phyloP scores from a whole-genome alignment of 2,797 vertebrate genomes.

The Propithecus perrieri region DNA sequence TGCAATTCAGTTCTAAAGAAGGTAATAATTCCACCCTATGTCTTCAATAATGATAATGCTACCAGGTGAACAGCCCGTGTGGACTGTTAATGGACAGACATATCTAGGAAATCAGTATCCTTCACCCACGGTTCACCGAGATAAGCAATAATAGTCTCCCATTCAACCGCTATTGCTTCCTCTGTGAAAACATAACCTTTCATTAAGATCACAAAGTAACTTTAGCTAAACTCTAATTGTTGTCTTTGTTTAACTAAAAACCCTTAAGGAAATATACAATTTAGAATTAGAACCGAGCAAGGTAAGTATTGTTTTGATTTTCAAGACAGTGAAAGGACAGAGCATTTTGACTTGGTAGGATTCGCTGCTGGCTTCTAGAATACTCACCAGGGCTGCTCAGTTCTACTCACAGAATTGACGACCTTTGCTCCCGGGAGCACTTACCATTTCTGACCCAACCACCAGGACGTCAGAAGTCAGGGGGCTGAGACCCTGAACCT shows the following conservation, averaged over 20 bases:
- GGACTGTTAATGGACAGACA: background rate
- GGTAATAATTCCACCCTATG: background rate
- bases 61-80: background rate
- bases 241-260: conserved; percentile 19
- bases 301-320: background rate
- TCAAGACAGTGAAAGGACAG: background rate
- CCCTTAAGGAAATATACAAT: background rate
- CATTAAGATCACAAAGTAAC: background rate
- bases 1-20: background rate
- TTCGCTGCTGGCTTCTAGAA: background rate
- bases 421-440: accelerated
- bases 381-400: accelerated
- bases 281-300: background rate
- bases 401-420: accelerated
- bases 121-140: accelerated
- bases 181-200: background rate
- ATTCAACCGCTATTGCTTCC: background rate
- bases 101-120: background rate
- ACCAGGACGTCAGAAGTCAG: background rate
- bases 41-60: background rate
- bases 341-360: background rate
- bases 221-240: background rate
- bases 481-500: background rate
- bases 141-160: background rate
- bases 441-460: accelerated